Percentiles rank a stretch among this genome's conserved stretches.
phyloP scores from a whole-genome alignment of 1,140 invertebrate species.

The Pogonomyrmex barbatus region DNA sequence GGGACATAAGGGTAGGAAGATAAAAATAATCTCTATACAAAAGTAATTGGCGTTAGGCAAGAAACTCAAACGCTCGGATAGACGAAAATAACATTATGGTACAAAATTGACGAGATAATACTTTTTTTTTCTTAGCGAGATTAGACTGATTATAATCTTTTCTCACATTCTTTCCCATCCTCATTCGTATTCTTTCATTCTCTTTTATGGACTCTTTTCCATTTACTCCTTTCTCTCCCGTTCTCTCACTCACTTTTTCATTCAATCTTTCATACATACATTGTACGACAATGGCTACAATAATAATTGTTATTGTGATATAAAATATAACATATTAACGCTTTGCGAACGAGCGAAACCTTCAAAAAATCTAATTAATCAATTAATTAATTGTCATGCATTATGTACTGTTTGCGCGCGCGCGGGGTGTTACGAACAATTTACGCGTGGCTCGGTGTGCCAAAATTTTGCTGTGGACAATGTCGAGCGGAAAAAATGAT shows the following conservation, averaged over 20 bases:
- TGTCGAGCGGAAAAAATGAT: constrained; percentile 21
- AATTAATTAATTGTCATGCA: constrained; percentile 75
- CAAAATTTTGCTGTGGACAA: constrained; percentile 30
- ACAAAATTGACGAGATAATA: constrained; percentile 84
- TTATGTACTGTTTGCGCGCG: constrained; percentile 36
- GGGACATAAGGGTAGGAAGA: constrained; percentile 6
- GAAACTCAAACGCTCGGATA: constrained; percentile 73
- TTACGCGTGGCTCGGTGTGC: constrained; percentile 11
- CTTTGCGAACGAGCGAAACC: constrained; percentile 71
- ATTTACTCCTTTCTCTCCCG: constrained; percentile 45
- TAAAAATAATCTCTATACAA: constrained; percentile 79
- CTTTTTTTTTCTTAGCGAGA: constrained; percentile 78
- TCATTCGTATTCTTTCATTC: not conserved
- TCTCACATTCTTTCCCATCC: constrained; percentile 39
- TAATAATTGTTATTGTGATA: constrained; percentile 78
- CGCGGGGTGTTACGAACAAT: not conserved
- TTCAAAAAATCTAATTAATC: constrained; percentile 64
- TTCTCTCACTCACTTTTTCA: constrained; percentile 37
- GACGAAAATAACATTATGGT: constrained; percentile 79
- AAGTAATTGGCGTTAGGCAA: constrained; percentile 75
- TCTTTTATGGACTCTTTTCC: not conserved
- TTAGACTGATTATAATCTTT: constrained; percentile 78
- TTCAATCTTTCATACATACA: constrained; percentile 66
- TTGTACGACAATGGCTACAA: constrained; percentile 78
- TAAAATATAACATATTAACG: constrained; percentile 75